phyloP scores from a whole-genome alignment of 2,113 vertebrate species.

The Aspiorhynchus laticeps region DNA sequence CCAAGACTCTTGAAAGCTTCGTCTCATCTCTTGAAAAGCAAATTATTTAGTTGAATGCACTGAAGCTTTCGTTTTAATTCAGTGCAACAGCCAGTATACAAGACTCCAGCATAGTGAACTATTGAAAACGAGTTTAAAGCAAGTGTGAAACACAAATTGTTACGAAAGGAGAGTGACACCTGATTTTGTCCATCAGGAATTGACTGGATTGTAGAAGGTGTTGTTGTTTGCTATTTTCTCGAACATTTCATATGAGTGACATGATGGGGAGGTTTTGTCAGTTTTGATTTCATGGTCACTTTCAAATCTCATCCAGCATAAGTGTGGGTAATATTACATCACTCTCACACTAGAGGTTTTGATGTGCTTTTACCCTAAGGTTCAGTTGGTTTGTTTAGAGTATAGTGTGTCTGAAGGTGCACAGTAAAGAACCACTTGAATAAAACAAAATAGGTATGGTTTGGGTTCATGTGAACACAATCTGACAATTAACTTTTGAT shows the following conservation, averaged over 20 bases:
- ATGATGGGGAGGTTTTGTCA: neutral
- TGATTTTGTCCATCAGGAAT: neutral
- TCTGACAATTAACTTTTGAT: neutral
- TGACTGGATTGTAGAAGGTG: neutral
- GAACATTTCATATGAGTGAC: neutral
- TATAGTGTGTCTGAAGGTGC: too few species aligned
- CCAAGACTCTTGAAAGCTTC: constrained; percentile 31
- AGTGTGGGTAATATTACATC: too few species aligned
- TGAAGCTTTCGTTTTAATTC: neutral
- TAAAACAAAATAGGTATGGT: neutral
- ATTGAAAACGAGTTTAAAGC: neutral
- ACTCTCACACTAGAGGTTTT: neutral
- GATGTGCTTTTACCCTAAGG: neutral
- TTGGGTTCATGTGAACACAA: neutral
- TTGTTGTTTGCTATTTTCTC: neutral
- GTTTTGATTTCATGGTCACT: neutral
- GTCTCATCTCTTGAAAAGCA: constrained; percentile 32
- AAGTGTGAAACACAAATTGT: neutral
- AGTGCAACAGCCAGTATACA: neutral
- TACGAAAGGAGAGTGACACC: neutral
- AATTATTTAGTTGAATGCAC: neutral
- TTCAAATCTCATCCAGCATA: too few species aligned
- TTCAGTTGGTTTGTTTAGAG: neutral
- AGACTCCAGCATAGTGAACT: neutral
- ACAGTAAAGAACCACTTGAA: neutral